Percentiles rank a stretch among this genome's conserved stretches.
Evolutionary conservation across 2,888 invertebrate genomes (phyloP).

Genomic region (Nemapogon koenigi): DNA sequence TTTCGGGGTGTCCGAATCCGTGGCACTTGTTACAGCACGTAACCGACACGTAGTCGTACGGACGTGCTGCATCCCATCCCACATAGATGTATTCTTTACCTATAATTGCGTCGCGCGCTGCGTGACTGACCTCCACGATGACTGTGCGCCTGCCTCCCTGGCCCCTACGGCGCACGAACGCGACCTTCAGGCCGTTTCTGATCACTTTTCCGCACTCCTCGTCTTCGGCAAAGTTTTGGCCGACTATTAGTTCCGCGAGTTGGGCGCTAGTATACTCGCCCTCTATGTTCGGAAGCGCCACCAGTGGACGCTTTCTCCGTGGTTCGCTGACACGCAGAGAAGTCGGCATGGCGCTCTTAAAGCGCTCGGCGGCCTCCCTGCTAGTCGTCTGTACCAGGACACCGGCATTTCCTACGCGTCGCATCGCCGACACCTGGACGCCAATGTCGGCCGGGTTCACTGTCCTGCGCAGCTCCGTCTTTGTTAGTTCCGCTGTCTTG

Average conservation of each 20-base stretch:
- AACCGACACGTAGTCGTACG: constrained; percentile 11
- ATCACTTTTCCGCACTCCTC: too few species aligned
- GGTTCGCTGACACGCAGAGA: neutral
- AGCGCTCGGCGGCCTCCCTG: neutral
- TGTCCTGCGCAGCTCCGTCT: too few species aligned
- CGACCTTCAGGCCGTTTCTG: neutral
- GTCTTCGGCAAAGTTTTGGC: neutral
- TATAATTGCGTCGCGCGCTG: constrained; percentile 6
- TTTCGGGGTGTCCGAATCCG: constrained; percentile 23
- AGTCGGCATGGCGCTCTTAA: too few species aligned
- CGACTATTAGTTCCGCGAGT: neutral
- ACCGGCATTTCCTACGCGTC: constrained; percentile 1
- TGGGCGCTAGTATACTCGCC: neutral
- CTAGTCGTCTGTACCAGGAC: too few species aligned
- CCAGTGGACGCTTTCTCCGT: neutral
- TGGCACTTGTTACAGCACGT: constrained; percentile 24
- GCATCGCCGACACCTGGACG: neutral
- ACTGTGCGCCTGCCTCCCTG: neutral
- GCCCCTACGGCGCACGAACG: constrained; percentile 1
- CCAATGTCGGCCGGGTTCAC: neutral
- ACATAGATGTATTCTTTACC: too few species aligned
- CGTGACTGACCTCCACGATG: constrained; percentile 14
- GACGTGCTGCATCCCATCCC: constrained; percentile 14
- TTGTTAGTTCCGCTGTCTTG: too few species aligned
- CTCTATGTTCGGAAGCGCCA: neutral